Percentiles rank a stretch among this genome's conserved stretches.
Evolutionary conservation across 2,888 invertebrate genomes (phyloP).

Genomic region (Rhagonycha lutea): DNA sequence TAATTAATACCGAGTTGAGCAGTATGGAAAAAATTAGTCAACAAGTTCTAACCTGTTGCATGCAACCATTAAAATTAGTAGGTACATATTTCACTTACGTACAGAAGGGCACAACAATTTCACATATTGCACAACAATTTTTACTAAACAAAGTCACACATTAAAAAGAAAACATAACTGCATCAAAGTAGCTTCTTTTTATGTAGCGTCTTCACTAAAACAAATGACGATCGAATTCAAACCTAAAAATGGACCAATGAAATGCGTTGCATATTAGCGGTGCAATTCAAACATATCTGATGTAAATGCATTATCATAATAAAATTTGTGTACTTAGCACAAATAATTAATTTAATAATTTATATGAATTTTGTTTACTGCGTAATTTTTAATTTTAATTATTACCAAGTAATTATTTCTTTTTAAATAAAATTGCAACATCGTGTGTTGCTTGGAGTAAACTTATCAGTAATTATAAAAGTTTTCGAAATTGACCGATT

Average conservation of each 20-base stretch:
- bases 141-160: not conserved
- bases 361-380: no score
- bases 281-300: not conserved
- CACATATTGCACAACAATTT: not conserved
- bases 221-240: not conserved
- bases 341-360: no score
- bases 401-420: no score
- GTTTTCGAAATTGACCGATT: no score
- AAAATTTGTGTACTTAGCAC: no score
- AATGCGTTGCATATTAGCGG: not conserved
- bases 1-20: not conserved
- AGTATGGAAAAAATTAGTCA: not conserved
- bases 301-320: no score
- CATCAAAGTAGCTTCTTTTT: not conserved
- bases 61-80: not conserved
- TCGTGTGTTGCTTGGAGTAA: no score
- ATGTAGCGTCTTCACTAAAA: not conserved
- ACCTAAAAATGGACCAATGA: not conserved
- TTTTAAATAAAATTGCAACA: no score
- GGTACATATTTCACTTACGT: no score
- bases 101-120: not conserved
- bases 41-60: not conserved
- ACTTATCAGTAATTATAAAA: no score
- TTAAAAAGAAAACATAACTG: not conserved
- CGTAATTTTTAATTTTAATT: no score